Evolutionary conservation across 2,113 vertebrate species (phyloP).

Genomic region (Girardinichthys multiradiatus): DNA sequence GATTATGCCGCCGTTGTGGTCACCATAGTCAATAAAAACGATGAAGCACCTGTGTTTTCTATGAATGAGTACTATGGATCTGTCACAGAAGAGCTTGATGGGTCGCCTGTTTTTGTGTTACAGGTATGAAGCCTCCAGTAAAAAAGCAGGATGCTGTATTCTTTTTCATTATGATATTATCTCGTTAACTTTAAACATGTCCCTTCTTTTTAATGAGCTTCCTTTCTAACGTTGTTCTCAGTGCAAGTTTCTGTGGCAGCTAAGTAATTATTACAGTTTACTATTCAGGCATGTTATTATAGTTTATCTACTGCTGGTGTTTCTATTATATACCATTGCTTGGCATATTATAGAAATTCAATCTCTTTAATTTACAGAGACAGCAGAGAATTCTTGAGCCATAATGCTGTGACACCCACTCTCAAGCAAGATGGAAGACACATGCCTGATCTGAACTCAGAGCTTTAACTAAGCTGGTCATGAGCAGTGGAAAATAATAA

Average conservation of each 20-base stretch:
- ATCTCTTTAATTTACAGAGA: constrained; percentile 18
- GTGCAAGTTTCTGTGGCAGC: not conserved
- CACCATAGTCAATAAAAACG: constrained; percentile 88
- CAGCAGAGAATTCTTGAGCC: constrained; percentile 24
- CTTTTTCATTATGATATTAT: constrained; percentile 8
- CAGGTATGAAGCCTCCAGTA: constrained; percentile 76
- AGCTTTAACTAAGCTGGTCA: constrained; percentile 53
- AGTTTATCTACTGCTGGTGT: constrained; percentile 3
- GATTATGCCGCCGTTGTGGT: constrained; percentile 85
- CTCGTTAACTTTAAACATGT: constrained; percentile 15
- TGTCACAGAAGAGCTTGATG: constrained; percentile 87
- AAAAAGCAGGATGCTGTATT: not conserved
- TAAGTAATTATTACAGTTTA: constrained; percentile 13
- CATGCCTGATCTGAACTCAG: constrained; percentile 45
- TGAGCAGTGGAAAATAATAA: constrained; percentile 52
- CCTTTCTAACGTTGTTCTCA: not conserved
- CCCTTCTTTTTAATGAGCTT: not conserved
- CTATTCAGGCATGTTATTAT: constrained; percentile 15
- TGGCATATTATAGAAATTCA: constrained; percentile 20
- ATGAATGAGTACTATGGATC: constrained; percentile 89
- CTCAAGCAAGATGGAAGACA: constrained; percentile 23
- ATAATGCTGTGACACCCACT: constrained; percentile 26
- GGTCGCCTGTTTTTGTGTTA: constrained; percentile 87
- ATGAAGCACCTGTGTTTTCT: constrained; percentile 89
- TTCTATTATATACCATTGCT: not conserved